A percentile compares a stretch with the other conserved stretches of the same genome.
Evolutionary conservation across 2,888 invertebrate genomes (phyloP).

Genomic region (Mantis religiosa): DNA sequence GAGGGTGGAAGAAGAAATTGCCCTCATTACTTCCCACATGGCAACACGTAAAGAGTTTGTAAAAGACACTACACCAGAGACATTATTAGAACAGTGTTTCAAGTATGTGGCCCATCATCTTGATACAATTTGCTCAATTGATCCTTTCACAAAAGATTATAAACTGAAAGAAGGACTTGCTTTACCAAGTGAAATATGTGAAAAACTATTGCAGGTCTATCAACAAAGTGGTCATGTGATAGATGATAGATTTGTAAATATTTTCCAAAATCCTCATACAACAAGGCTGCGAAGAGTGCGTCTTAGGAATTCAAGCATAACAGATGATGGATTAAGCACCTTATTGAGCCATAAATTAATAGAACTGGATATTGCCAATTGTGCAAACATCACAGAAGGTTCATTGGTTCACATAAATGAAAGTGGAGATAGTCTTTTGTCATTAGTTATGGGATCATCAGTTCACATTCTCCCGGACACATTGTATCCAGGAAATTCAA

Average conservation of each 20-base stretch:
- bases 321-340: slow-evolving; percentile 64
- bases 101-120: slow-evolving; percentile 60
- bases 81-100: slow-evolving; percentile 60
- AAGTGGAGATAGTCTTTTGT: slow-evolving; percentile 63
- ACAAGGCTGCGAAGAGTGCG: slow-evolving; percentile 67
- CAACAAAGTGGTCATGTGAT: slow-evolving; percentile 51
- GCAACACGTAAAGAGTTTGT: slow-evolving; percentile 34
- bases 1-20: slow-evolving; percentile 3
- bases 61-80: slow-evolving; percentile 49
- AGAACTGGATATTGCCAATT: slow-evolving; percentile 72
- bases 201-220: slow-evolving; percentile 58
- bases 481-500: slow-evolving; percentile 33
- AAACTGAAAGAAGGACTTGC: slow-evolving; percentile 58
- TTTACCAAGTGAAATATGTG: slow-evolving; percentile 69
- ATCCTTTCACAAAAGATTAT: slow-evolving; percentile 46
- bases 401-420: slow-evolving; percentile 65
- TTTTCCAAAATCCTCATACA: slow-evolving; percentile 63
- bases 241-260: slow-evolving; percentile 64
- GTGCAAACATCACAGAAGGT: slow-evolving; percentile 59
- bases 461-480: slow-evolving; percentile 57
- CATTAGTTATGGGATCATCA: slow-evolving; percentile 66
- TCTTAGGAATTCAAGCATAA: slow-evolving; percentile 67
- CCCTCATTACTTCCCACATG: slow-evolving; percentile 24
- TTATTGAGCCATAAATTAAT: slow-evolving; percentile 69
- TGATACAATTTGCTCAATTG: slow-evolving; percentile 54